Percentiles rank a stretch among this genome's conserved stretches.
These are phyloP conservation scores for Phalanger gymnotis DNA, from an alignment of 2,797 vertebrate genomes.

Conservation along the genomic window DNA sequence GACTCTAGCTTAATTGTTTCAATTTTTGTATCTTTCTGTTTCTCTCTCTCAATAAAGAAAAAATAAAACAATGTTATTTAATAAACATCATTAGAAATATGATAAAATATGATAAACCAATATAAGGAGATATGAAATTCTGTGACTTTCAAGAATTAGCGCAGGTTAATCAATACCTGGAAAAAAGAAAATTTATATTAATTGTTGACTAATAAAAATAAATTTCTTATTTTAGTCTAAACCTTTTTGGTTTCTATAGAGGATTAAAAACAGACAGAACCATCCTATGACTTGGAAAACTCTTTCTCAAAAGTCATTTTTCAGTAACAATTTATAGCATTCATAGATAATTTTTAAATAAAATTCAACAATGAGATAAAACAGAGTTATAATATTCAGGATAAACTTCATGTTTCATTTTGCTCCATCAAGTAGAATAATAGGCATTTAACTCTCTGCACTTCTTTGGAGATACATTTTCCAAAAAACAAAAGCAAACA, in stretches of 20 bases:
- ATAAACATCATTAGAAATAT: not conserved
- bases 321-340: not conserved
- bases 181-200: not conserved
- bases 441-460: not conserved
- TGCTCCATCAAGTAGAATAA: not conserved
- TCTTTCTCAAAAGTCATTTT: not conserved
- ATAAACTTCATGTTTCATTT: not conserved
- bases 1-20: not conserved
- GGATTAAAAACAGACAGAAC: no score
- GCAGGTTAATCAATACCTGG: not conserved
- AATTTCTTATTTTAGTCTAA: not conserved
- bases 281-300: not conserved
- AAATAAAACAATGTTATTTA: not conserved
- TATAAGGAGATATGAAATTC: not conserved
- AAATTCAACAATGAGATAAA: not conserved
- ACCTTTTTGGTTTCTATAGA: not conserved
- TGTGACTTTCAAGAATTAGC: not conserved
- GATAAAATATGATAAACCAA: not conserved
- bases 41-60: not conserved
- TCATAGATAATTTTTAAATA: not conserved
- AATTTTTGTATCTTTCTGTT: not conserved
- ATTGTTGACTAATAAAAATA: not conserved
- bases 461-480: not conserved
- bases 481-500: no score
- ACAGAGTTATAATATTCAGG: not conserved